Conservation (phyloP, 2,888 invertebrate species). For the Rotaria socialis region DNA sequence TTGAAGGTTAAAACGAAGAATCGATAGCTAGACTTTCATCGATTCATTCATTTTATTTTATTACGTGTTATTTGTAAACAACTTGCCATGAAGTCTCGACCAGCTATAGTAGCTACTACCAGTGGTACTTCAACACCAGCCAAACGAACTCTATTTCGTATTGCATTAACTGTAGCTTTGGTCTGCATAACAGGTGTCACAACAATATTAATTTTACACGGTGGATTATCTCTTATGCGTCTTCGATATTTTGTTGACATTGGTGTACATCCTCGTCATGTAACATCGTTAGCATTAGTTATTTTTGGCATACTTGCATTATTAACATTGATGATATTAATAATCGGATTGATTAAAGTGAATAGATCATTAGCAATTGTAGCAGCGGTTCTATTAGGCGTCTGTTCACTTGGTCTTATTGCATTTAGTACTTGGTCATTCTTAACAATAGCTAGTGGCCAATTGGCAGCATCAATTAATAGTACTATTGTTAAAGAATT, state of each 20-base stretch:
- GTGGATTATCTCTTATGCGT: neutral
- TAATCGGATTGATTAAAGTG: neutral
- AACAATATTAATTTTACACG: neutral
- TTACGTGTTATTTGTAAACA: neutral
- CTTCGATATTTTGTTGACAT: constrained; percentile 2
- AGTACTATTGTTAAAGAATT: neutral
- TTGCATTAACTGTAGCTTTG: neutral
- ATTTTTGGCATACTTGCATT: neutral
- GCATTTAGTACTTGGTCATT: neutral
- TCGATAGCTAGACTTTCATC: neutral
- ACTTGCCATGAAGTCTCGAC: neutral
- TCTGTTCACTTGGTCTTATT: constrained; percentile 7
- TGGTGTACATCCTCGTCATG: neutral
- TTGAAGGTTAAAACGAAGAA: neutral
- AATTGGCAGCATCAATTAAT: constrained; percentile 15
- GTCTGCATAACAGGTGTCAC: neutral
- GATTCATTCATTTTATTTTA: neutral
- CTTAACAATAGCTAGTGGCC: neutral
- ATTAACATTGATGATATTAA: neutral
- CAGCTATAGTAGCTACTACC: neutral
- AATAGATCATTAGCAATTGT: neutral
- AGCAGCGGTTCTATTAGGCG: neutral
- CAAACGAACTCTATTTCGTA: constrained; percentile 5
- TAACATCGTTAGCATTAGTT: neutral
- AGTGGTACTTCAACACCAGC: neutral